Percentiles rank a stretch among this genome's conserved stretches.
Evolutionary conservation across 2,888 invertebrate genomes (phyloP).

Genomic region (Tenthredo amoena): DNA sequence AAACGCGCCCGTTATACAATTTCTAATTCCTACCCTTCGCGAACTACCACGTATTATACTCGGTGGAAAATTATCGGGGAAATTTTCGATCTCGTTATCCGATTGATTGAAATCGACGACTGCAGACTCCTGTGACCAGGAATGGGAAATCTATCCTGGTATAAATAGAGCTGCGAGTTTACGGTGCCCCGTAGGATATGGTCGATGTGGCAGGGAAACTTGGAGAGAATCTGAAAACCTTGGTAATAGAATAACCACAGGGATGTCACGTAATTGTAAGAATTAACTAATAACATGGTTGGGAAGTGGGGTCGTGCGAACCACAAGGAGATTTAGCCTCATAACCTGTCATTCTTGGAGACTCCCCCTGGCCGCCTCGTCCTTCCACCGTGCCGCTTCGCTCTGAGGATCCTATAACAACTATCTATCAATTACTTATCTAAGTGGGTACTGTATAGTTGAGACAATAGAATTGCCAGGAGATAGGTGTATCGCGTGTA

Average conservation of each 20-base stretch:
- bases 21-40: not conserved
- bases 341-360: slow-evolving; percentile 75
- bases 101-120: not conserved
- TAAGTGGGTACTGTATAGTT: slow-evolving; percentile 72
- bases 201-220: not conserved
- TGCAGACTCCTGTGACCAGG: not conserved
- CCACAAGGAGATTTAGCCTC: slow-evolving; percentile 68
- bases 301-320: slow-evolving; percentile 75
- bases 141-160: not conserved
- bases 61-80: not conserved
- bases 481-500: not conserved
- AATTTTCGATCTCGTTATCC: not conserved
- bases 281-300: slow-evolving; percentile 77
- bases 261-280: slow-evolving; percentile 77
- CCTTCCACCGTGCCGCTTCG: slow-evolving; percentile 31
- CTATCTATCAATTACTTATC: slow-evolving; percentile 74
- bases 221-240: slow-evolving; percentile 36
- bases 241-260: slow-evolving; percentile 77
- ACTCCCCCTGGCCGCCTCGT: slow-evolving; percentile 66
- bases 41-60: not conserved
- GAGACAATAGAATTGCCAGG: slow-evolving; percentile 72
- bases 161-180: not conserved
- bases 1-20: not conserved
- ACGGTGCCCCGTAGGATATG: not conserved
- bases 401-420: slow-evolving; percentile 41